Percentiles rank a stretch among this genome's conserved stretches.
Evolutionary conservation across 1,140 invertebrate species (phyloP).

Genomic region (Agraylea sexmaculata): DNA sequence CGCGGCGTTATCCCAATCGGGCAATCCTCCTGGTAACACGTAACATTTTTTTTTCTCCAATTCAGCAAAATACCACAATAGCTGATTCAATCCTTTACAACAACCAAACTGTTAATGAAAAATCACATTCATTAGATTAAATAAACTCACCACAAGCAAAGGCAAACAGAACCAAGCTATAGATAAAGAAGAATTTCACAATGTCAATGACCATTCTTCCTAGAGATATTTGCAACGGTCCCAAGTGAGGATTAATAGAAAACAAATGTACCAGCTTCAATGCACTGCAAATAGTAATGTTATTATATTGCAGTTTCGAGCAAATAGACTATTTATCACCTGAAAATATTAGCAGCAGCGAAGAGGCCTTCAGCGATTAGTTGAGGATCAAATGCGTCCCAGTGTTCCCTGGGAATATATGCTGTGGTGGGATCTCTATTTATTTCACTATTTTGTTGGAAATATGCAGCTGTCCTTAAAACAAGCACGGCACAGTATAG

Average conservation of each 20-base stretch:
- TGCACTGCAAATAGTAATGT: constrained; percentile 50
- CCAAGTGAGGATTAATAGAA: constrained; percentile 82
- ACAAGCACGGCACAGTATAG: constrained; percentile 71
- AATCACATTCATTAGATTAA: constrained; percentile 1
- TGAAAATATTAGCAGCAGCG: constrained; percentile 88
- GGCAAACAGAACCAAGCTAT: constrained; percentile 68
- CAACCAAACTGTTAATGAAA: constrained; percentile 6
- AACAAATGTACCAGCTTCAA: constrained; percentile 83
- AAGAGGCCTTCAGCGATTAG: constrained; percentile 90
- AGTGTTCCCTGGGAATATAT: constrained; percentile 67
- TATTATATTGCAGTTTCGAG: too few relatives aligned
- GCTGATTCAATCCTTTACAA: constrained; percentile 60
- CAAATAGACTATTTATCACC: too few relatives aligned
- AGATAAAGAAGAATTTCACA: constrained; percentile 80
- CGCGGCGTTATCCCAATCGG: constrained; percentile 51
- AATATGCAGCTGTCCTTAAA: constrained; percentile 63
- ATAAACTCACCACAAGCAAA: constrained; percentile 60
- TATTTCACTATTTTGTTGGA: constrained; percentile 61
- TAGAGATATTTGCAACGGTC: constrained; percentile 73
- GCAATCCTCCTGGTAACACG: constrained; percentile 41
- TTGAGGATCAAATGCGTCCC: constrained; percentile 90
- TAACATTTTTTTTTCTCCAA: constrained; percentile 68
- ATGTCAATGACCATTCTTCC: constrained; percentile 81
- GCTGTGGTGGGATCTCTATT: constrained; percentile 48
- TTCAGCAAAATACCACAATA: constrained; percentile 84